Conservation (phyloP, 2,888 invertebrate genomes). For the Caenorhabditis japonica region DNA sequence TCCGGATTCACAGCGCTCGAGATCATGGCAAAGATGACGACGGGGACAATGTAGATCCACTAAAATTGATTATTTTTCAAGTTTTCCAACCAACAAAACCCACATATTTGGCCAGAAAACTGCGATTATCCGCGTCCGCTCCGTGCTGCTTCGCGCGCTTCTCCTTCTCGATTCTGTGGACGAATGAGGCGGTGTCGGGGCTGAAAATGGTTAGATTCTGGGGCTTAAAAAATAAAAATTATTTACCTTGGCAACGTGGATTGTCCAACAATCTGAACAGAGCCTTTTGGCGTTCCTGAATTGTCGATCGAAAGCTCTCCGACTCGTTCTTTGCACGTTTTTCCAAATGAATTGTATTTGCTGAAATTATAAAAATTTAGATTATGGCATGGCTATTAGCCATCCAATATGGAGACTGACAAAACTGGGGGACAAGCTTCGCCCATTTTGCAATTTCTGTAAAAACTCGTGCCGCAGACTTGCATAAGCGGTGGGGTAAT, state of each 20-base stretch:
- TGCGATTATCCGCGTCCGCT: constrained; percentile 86
- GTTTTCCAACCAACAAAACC: constrained; percentile 78
- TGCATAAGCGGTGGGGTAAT: too few species aligned
- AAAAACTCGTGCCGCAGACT: too few species aligned
- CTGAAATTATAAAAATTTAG: too few species aligned
- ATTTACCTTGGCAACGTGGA: constrained; percentile 41
- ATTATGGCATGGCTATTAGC: too few species aligned
- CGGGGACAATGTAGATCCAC: constrained; percentile 99
- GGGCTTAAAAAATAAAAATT: too few species aligned
- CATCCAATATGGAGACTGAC: too few species aligned
- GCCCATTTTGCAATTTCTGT: too few species aligned
- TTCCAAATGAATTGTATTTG: constrained; percentile 17
- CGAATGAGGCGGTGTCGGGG: constrained; percentile 94
- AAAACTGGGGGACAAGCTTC: too few species aligned
- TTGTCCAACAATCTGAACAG: constrained; percentile 44
- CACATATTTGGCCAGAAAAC: constrained; percentile 97
- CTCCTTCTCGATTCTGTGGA: constrained; percentile 92
- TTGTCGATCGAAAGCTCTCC: not conserved
- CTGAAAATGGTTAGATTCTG: too few species aligned
- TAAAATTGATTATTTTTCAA: constrained; percentile 78
- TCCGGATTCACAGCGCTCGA: constrained; percentile 89
- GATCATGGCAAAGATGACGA: constrained; percentile 90
- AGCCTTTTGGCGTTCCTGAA: constrained; percentile 46
- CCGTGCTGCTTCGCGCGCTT: constrained; percentile 88
- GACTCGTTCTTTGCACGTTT: constrained; percentile 13